Base-by-base conservation (phyloP, 1,140 invertebrate genomes). In the Episyrphus balteatus region DNA sequence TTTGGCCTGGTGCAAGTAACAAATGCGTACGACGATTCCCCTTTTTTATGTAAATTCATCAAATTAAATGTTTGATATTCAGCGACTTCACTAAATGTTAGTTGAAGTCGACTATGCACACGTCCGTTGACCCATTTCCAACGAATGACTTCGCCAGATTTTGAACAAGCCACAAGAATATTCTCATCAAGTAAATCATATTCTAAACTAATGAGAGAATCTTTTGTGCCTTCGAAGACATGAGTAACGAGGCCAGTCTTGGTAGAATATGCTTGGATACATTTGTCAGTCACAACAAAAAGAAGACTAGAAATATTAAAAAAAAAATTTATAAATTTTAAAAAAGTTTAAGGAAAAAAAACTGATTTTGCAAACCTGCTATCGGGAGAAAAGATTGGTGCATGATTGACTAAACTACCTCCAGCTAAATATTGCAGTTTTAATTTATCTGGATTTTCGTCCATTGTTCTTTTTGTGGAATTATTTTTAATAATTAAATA, bases 211-310 rank as follows among this genome's bases (percentile, higher is more conserved):
- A 73, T 62, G 46, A 81, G 63, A 47, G 71, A 64, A 10, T 62
- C 50, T 21, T 62, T 61, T 8, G 69, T 59, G 34, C 72, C 69
- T 53, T 72, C 72, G 34, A 78, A 73, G 51, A 79, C 73, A 46
- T 68, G 60, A 40, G 73, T 62, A 6, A 79, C 44, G 55, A 73
- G 70, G 0, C 76, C 78, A 30, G 58, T 70, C 46, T 66, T 70
- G n/a, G 76, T 75, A 52, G 78, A 80, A 48, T 77, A 82, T n/a
- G 73, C 71, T 47, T 73, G 68, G 37, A 83, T 70, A 21, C 68
- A 55, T 36, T 75, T 66, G 17, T 73, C 73, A 62, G 72, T 75
- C 10, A 76, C 58, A 45, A 81, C 68, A 53, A 77, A 79, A 9
- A 83, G 53, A 51, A 66, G 69, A 60, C 76, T 81, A 57, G 17